Conservation (phyloP, 2,113 vertebrate species). For the Arizona elegans region DNA sequence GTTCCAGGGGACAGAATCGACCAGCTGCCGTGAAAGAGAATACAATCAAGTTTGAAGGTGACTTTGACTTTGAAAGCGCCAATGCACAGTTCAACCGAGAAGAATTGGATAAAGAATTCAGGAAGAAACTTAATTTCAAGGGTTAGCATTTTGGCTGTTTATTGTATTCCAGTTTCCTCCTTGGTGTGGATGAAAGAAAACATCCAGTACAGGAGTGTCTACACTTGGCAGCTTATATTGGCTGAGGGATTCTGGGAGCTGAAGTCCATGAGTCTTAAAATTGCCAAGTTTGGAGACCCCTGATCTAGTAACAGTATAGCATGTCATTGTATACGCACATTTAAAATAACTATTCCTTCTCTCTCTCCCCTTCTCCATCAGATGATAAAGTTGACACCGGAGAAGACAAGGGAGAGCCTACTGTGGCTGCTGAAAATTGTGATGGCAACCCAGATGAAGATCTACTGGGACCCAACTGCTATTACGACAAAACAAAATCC, state of each 20-base stretch:
- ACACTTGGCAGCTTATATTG: not conserved
- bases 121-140: slow-evolving; percentile 79
- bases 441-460: slow-evolving; percentile 71
- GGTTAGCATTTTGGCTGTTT: slow-evolving; percentile 69
- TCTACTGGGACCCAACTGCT: slow-evolving; percentile 84
- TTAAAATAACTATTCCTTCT: slow-evolving; percentile 14
- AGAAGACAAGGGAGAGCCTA: slow-evolving; percentile 75
- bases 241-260: not conserved
- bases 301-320: slow-evolving; percentile 26
- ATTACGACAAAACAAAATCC: slow-evolving; percentile 93
- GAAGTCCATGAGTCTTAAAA: not conserved
- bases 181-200: slow-evolving; percentile 5
- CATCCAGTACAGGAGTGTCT: slow-evolving; percentile 3
- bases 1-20: slow-evolving; percentile 84
- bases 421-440: slow-evolving; percentile 70
- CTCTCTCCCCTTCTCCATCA: slow-evolving; percentile 45
- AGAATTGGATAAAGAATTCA: slow-evolving; percentile 83
- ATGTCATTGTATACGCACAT: slow-evolving; percentile 14
- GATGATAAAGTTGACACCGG: slow-evolving; percentile 73
- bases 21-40: slow-evolving; percentile 77
- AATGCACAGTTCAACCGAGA: slow-evolving; percentile 95
- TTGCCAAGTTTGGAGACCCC: not conserved
- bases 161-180: not conserved
- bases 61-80: slow-evolving; percentile 97
- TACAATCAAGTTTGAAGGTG: slow-evolving; percentile 91